Evolutionary conservation across 2,797 vertebrate species (phyloP).

Genomic region (Anisognathus igniventris): DNA sequence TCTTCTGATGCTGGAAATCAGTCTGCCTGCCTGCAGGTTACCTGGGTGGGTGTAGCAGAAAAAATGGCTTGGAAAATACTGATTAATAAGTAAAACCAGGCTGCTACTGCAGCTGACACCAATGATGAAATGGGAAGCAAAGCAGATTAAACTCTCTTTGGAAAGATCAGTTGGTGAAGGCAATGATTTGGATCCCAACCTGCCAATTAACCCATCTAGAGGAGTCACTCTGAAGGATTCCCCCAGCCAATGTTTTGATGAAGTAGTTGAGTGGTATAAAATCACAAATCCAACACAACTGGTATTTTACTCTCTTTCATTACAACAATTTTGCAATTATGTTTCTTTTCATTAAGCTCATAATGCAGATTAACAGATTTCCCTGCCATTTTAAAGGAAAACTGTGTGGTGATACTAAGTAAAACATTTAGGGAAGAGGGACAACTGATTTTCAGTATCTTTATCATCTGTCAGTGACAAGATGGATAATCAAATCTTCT

Average conservation of each 20-base stretch:
- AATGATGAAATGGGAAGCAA: background rate
- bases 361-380: background rate
- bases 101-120: background rate
- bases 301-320: background rate
- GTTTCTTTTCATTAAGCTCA: background rate
- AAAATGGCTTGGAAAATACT: background rate
- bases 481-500: slow-evolving; percentile 6
- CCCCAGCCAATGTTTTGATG: background rate
- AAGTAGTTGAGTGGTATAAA: background rate
- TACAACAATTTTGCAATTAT: background rate
- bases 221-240: background rate
- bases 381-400: background rate
- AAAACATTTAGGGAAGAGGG: background rate
- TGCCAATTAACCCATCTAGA: background rate
- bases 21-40: background rate
- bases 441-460: slow-evolving; percentile 3
- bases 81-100: background rate
- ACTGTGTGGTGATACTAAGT: background rate
- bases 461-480: background rate
- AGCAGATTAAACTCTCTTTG: background rate
- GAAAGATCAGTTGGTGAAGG: background rate
- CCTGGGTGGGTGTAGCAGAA: background rate
- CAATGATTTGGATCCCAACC: background rate
- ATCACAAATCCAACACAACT: background rate
- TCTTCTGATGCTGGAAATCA: background rate